phyloP scores from a whole-genome alignment of 2,113 vertebrate species.

The Saccopteryx bilineata region DNA sequence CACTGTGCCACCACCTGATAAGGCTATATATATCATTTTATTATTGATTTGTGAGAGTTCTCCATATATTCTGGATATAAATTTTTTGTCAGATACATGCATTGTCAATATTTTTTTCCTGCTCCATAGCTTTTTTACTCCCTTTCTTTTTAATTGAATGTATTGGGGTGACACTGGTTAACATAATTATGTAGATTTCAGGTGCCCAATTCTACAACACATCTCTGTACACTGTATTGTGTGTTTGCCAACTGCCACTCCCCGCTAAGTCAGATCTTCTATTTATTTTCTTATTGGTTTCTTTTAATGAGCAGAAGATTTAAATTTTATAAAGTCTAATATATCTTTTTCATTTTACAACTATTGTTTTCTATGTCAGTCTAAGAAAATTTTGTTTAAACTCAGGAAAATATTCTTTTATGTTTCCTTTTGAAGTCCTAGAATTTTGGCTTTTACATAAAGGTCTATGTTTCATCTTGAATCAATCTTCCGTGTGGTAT shows the following conservation, averaged over 20 bases:
- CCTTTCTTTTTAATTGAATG: too few species aligned
- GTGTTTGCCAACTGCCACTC: too few species aligned
- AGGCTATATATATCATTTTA: background rate
- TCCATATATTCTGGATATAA: background rate
- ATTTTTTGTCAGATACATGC: background rate
- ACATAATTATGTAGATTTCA: too few species aligned
- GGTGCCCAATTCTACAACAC: too few species aligned
- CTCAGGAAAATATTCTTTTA: background rate
- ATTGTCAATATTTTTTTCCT: constrained; percentile 8
- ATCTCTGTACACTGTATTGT: too few species aligned
- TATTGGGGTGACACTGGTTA: too few species aligned
- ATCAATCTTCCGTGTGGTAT: background rate
- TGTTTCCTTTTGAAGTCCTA: constrained; percentile 18
- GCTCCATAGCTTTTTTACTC: background rate
- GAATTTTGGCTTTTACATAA: constrained; percentile 33
- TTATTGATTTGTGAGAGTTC: background rate
- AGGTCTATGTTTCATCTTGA: background rate
- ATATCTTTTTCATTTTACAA: background rate
- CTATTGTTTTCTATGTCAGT: background rate
- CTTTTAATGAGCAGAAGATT: background rate
- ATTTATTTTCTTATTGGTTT: constrained; percentile 29
- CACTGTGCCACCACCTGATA: too few species aligned
- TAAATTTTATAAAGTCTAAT: constrained; percentile 45
- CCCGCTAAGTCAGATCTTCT: background rate
- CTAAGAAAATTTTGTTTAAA: constrained; percentile 6